Conservation (phyloP, 2,113 vertebrate species). For the Nestor notabilis region DNA sequence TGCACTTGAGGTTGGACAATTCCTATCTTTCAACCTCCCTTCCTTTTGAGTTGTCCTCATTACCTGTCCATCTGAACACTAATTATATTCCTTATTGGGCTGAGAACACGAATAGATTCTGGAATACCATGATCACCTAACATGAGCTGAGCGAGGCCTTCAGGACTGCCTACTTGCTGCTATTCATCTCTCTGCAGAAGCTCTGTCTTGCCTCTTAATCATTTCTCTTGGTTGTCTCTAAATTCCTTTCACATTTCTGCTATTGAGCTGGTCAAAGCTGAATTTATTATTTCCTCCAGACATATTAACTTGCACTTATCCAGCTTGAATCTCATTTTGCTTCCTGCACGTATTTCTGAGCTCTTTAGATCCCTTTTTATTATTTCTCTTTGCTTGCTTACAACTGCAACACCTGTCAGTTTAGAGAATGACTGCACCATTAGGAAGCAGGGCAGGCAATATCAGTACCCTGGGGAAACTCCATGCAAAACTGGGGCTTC, state of each 20-base stretch:
- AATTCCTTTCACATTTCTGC: slow-evolving; percentile 31
- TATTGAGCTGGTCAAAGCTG: not conserved
- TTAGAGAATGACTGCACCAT: not conserved
- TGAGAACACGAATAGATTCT: not conserved
- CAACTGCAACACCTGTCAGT: not conserved
- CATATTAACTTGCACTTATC: slow-evolving; percentile 20
- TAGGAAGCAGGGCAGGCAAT: slow-evolving; percentile 15
- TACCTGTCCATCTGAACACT: not conserved
- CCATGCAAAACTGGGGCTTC: not conserved
- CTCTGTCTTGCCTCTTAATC: not conserved
- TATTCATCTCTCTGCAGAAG: not conserved
- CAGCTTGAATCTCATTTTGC: slow-evolving; percentile 43
- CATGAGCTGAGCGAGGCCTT: not conserved
- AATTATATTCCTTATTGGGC: not conserved
- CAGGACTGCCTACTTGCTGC: not conserved
- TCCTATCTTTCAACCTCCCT: not conserved
- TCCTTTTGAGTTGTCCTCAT: not conserved
- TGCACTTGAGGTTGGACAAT: not conserved
- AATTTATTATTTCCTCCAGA: slow-evolving; percentile 37
- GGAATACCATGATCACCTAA: not conserved
- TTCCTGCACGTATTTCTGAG: not conserved
- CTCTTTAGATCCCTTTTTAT: slow-evolving; percentile 52
- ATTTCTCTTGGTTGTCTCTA: not conserved
- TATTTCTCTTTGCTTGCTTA: not conserved
- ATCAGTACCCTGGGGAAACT: not conserved